Evolutionary conservation across 2,113 vertebrate genomes (phyloP).

Genomic region (Melierax canorus): DNA sequence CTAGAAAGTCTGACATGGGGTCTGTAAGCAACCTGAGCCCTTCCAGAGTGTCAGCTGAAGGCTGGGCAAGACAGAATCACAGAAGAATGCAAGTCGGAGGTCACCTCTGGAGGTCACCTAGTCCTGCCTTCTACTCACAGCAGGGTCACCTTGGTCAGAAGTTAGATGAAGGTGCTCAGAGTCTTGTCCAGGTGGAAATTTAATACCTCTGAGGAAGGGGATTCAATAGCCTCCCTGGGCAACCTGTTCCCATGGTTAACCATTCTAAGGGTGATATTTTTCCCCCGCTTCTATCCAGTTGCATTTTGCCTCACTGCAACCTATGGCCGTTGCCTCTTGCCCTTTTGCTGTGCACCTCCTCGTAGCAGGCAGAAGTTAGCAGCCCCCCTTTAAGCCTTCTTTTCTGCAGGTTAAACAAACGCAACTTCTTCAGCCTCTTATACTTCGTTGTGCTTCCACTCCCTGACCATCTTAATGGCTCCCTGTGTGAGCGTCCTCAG

Average conservation of each 20-base stretch:
- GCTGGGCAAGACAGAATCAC: not conserved
- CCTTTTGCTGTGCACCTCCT: not conserved
- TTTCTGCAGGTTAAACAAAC: not conserved
- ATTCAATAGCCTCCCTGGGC: not conserved
- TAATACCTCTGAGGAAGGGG: not conserved
- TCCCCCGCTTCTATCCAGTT: not conserved
- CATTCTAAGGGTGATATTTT: not conserved
- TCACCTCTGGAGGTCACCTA: not conserved
- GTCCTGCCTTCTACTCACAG: not conserved
- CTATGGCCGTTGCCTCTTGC: not conserved
- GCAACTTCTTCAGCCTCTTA: not conserved
- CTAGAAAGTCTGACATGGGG: not conserved
- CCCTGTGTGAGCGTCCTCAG: rapidly evolving
- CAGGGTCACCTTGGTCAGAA: not conserved
- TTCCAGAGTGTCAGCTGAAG: not conserved
- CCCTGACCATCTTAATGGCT: not conserved
- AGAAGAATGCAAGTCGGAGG: not conserved
- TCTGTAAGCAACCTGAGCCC: not conserved
- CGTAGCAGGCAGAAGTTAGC: not conserved
- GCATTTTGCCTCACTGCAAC: not conserved
- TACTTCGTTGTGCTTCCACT: not conserved
- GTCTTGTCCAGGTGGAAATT: not conserved
- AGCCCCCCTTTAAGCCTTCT: not conserved
- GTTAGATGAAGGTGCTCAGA: not conserved
- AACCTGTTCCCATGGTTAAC: not conserved